These are phyloP conservation scores for Prinia subflava DNA, from an alignment of 2,113 vertebrate species.

Conservation along the genomic window DNA sequence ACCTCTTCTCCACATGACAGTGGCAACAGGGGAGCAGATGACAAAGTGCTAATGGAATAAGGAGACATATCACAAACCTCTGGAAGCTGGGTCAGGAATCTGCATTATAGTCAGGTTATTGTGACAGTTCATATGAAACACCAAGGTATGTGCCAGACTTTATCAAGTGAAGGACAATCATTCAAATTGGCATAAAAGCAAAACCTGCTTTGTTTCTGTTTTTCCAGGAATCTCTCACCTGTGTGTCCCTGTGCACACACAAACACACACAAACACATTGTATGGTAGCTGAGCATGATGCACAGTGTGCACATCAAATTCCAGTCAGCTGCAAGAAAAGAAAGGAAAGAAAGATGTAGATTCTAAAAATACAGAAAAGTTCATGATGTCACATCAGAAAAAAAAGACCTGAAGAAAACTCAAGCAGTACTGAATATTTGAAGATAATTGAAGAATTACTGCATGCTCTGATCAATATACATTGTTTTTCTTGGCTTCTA, in stretches of 20 bases:
- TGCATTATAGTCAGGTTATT: background rate
- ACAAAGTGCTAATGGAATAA: conserved; percentile 42
- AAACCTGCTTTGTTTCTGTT: background rate
- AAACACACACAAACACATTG: background rate
- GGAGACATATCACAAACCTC: background rate
- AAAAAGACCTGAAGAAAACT: background rate
- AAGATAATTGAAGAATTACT: background rate
- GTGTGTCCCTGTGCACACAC: background rate
- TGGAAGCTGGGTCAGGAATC: background rate
- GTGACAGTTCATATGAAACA: conserved; percentile 26
- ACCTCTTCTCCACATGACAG: background rate
- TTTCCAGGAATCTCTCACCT: background rate
- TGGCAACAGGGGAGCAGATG: background rate
- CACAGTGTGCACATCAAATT: background rate
- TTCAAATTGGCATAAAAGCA: background rate
- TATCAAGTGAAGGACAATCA: background rate
- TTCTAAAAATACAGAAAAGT: background rate
- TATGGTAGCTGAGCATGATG: background rate
- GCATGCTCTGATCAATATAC: background rate
- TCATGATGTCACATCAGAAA: background rate
- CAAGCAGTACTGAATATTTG: background rate
- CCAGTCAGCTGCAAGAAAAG: background rate
- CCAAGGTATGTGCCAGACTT: background rate
- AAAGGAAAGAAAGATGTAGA: background rate
- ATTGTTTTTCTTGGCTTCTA: background rate